phyloP scores from a whole-genome alignment of 2,113 vertebrate genomes.

The Pavo muticus region DNA sequence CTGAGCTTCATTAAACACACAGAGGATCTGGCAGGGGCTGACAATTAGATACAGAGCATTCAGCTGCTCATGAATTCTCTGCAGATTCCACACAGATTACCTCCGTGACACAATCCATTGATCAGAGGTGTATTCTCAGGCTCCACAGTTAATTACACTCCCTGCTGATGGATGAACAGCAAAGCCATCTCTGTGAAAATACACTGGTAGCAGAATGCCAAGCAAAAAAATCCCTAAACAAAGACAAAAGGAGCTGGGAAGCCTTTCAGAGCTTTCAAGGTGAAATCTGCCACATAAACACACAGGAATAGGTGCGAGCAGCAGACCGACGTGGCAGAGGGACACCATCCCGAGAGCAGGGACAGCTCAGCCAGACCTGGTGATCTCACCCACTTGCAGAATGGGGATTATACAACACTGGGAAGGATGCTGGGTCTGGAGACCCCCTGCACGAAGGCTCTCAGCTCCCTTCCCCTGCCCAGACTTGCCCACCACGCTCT shows the following conservation, averaged over 20 bases:
- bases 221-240: background rate
- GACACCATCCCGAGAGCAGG: background rate
- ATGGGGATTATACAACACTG: background rate
- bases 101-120: conserved; percentile 52
- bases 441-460: background rate
- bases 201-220: background rate
- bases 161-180: conserved; percentile 61
- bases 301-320: fast-evolving
- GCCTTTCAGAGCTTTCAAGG: conserved; percentile 31
- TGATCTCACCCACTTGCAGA: background rate
- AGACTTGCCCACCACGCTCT: conserved; percentile 23
- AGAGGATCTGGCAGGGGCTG: conserved; percentile 34
- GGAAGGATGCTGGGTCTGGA: background rate
- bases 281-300: conserved; percentile 15
- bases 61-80: conserved; percentile 18
- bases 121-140: conserved; percentile 66
- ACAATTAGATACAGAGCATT: conserved; percentile 41
- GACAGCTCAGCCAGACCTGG: background rate
- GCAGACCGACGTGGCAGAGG: background rate
- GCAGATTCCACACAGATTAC: conserved; percentile 63
- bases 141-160: conserved; percentile 65
- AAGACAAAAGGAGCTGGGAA: conserved; percentile 31
- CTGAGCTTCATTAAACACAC: background rate
- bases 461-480: background rate
- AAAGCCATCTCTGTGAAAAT: conserved; percentile 44